These are phyloP conservation scores for Stichopus chloronotus DNA, from an alignment of 35 echinoderm and acorn worm species.

Conservation along the genomic window DNA sequence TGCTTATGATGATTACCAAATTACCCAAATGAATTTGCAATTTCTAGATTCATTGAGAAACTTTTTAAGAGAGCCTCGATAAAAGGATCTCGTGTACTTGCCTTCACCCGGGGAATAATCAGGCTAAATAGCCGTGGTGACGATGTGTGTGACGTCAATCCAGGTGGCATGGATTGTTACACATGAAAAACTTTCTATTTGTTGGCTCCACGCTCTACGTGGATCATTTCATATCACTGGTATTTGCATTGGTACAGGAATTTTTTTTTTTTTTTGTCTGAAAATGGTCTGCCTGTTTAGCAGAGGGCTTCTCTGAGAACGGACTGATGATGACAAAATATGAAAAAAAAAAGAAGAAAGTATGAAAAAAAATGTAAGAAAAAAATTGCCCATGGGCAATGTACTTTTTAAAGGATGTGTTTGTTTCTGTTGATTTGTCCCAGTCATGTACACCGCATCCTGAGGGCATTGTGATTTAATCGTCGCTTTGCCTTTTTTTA, in stretches of 20 bases:
- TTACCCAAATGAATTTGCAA: not conserved
- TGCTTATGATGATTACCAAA: not conserved
- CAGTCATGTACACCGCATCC: no score
- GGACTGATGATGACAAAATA: not conserved
- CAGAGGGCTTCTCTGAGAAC: not conserved
- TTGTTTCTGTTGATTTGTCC: not conserved
- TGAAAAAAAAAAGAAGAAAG: not conserved
- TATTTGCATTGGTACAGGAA: not conserved
- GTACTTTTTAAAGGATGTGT: not conserved
- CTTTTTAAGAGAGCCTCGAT: not conserved
- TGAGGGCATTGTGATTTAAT: no score
- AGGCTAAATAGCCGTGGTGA: not conserved
- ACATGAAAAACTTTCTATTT: not conserved
- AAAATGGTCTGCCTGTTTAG: not conserved
- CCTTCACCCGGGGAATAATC: not conserved
- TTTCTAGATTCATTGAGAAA: not conserved
- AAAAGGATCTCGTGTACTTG: not conserved
- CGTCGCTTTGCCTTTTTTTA: no score
- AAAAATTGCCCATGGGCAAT: no score
- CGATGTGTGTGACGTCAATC: not conserved
- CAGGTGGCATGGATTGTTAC: not conserved
- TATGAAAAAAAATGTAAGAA: not conserved
- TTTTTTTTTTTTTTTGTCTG: not conserved
- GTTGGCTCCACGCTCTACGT: not conserved
- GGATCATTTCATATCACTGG: not conserved